phyloP scores from a whole-genome alignment of 2,797 vertebrate species.

The Enteromius treurensis region DNA sequence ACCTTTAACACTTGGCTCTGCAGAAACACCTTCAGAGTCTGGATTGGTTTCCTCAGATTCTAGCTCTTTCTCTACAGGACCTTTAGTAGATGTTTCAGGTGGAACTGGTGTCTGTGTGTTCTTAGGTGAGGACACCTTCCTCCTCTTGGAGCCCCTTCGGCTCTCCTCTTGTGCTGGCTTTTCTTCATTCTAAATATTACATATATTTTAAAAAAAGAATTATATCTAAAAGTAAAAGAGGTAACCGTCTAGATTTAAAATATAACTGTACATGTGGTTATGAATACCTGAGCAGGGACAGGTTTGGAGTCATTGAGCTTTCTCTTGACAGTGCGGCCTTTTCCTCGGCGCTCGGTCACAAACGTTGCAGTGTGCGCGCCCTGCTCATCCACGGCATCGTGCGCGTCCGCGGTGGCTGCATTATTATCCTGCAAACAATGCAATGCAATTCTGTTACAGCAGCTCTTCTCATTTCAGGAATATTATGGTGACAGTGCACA shows the following conservation, averaged over 20 bases:
- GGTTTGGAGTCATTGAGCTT: conserved; percentile 50
- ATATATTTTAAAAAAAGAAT: neutral
- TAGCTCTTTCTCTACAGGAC: conserved; percentile 22
- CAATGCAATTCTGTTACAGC: neutral
- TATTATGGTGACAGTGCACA: neutral
- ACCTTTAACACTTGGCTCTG: conserved; percentile 51
- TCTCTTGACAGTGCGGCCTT: conserved; percentile 65
- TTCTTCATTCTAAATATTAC: conserved; percentile 36
- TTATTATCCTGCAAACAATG: conserved; percentile 64
- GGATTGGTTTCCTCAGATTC: conserved; percentile 6
- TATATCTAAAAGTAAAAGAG: neutral
- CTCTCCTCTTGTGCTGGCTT: conserved; percentile 1
- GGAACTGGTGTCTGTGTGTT: conserved; percentile 24
- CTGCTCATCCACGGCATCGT: conserved; percentile 8
- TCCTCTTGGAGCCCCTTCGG: conserved; percentile 62
- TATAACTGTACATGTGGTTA: neutral
- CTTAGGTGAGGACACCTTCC: conserved; percentile 59
- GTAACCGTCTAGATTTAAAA: neutral
- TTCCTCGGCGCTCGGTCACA: conserved; percentile 76
- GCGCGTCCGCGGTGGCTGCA: neutral
- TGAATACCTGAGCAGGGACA: conserved; percentile 54
- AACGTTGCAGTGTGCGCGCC: conserved; percentile 45
- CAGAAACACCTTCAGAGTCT: conserved; percentile 42
- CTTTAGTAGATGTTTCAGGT: neutral
- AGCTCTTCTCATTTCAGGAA: neutral